Evolutionary conservation across 2,888 invertebrate genomes (phyloP), one percentile per base, ranked within the genome.

Genomic region (Euplexia lucipara): DNA sequence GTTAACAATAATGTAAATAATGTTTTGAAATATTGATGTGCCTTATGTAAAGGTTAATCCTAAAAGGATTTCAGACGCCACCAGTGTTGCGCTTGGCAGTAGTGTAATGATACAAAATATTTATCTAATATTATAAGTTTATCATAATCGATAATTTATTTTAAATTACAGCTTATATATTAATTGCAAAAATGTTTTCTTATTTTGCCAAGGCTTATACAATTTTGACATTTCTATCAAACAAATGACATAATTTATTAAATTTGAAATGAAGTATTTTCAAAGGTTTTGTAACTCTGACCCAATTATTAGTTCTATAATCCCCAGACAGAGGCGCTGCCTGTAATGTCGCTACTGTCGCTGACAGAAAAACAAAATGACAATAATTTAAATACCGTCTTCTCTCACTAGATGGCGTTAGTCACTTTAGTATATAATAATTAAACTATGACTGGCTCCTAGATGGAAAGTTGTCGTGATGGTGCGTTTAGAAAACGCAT

Each of bases 401-500:
- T 32, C 30, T 12, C n/a, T 59, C 62, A 60, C 70, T 49, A 74
- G 59, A 68, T 68, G 71, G 75, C 78, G 68, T 58, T 48, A 65
- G 70, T 53, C 68, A 56, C 56, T 47, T 35, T 53, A 65, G 49
- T 16, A 52, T 48, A n/a, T 54, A 51, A 32, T 22, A 20, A 41
- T 22, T 56, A 30, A 53, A 53, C 9, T 51, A 37, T 72, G 68
- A 71, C 70, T 34, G 64, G 51, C 51, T 48, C 51, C 58, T 22
- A 22, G 51, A n/a, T 10, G 52, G 64, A 47, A 57, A 14, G 32
- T 47, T 14, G 42, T 52, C 64, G 42, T 72, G 69, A 75, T 76
- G 57, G 8, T 63, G 71, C 66, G 67, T 75, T 72, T 63, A 51
- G 34, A 64, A 26, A 79, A 70, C 63, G 73, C 56, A 60, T 30